A percentile compares a stretch with the other conserved stretches of the same genome.
Evolutionary conservation across 1,140 invertebrate species (phyloP).

Genomic region (Drosophila bifasciata): DNA sequence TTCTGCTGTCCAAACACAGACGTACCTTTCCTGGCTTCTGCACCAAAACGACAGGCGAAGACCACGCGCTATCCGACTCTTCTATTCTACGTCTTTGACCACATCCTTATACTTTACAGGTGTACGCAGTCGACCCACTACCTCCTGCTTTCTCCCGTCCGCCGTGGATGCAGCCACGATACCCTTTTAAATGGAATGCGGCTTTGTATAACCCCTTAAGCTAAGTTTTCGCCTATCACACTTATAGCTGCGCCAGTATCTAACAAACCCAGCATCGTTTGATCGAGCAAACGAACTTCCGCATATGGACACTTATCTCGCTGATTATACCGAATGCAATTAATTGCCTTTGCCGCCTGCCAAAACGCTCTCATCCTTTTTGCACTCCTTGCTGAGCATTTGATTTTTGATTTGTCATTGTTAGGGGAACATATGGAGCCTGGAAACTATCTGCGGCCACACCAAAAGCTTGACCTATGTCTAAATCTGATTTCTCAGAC

Average conservation of each 20-base stretch:
- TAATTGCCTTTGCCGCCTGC: not conserved
- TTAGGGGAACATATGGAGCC: too few relatives aligned
- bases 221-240: not conserved
- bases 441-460: too few relatives aligned
- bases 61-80: constrained; percentile 53
- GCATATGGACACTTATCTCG: constrained; percentile 6
- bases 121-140: not conserved
- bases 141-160: not conserved
- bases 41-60: constrained; percentile 8
- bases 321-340: not conserved
- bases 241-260: constrained; percentile 4
- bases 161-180: not conserved
- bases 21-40: constrained; percentile 30
- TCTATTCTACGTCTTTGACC: constrained; percentile 25
- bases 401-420: too few relatives aligned
- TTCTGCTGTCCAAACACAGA: constrained; percentile 11
- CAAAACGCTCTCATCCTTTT: not conserved
- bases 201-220: too few relatives aligned
- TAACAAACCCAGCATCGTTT: not conserved
- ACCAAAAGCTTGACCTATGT: too few relatives aligned
- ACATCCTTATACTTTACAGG: not conserved
- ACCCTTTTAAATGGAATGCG: too few relatives aligned
- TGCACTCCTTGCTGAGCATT: not conserved
- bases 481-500: not conserved
- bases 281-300: not conserved